Evolutionary conservation across 2,797 vertebrate genomes (phyloP).

Genomic region (Sitta carolinensis): DNA sequence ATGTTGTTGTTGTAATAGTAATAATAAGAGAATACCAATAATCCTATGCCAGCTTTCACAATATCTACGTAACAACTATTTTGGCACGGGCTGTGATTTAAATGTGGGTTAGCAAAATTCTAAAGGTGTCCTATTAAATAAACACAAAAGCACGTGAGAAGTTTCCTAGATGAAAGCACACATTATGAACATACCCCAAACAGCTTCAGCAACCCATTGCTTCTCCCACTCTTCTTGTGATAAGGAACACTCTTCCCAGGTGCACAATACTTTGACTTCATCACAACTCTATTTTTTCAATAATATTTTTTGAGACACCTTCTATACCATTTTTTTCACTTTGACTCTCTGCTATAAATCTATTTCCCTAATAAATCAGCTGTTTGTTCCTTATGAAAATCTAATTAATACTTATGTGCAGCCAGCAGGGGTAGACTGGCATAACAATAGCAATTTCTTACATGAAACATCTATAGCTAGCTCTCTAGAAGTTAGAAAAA

Average conservation of each 20-base stretch:
- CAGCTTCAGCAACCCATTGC: not conserved
- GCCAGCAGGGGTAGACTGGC: slow-evolving; percentile 44
- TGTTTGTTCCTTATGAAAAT: not conserved
- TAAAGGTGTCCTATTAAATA: not conserved
- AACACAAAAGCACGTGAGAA: not conserved
- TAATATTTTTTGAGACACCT: not conserved
- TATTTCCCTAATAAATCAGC: not conserved
- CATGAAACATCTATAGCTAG: not conserved
- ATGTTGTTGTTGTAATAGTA: not conserved
- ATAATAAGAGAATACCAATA: not conserved
- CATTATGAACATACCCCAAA: not conserved
- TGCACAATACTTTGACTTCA: not conserved
- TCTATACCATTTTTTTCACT: not conserved
- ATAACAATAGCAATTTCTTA: not conserved
- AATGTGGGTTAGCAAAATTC: not conserved
- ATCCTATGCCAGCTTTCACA: not conserved
- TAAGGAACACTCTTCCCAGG: not conserved
- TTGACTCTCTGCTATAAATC: not conserved
- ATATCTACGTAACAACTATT: accelerated
- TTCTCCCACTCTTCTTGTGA: not conserved
- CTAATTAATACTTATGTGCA: not conserved
- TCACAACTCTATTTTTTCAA: not conserved
- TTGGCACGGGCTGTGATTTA: not conserved
- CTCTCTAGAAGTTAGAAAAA: not conserved
- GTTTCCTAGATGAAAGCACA: not conserved